Percentiles rank a stretch among this genome's conserved stretches.
Conservation (phyloP, 1,140 invertebrate genomes). For the Phymastichus coffea region DNA sequence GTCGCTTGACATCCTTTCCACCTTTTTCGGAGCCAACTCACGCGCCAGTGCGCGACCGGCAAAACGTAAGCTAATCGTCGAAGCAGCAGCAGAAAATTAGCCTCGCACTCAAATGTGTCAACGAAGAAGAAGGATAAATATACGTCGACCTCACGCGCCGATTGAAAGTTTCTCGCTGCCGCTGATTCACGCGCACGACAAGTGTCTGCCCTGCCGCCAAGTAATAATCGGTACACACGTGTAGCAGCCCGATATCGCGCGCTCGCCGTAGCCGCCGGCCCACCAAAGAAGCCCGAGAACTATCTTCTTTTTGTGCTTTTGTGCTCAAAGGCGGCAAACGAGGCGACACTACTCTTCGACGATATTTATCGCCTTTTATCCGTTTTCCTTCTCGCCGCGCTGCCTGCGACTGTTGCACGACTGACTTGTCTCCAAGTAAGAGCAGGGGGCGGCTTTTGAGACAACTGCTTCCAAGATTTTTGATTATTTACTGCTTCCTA, state of each 20-base stretch:
- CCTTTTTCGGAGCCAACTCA: background rate
- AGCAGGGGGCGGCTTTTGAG: no score
- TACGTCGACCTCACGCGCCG: background rate
- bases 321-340: background rate
- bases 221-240: background rate
- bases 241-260: no score
- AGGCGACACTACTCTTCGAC: background rate
- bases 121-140: no score
- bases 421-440: no score
- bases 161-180: no score
- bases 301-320: background rate
- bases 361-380: conserved; percentile 1
- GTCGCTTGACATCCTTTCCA: background rate
- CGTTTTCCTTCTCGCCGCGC: background rate
- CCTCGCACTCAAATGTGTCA: no score
- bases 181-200: background rate
- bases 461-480: no score
- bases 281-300: background rate
- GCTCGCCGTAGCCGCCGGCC: background rate
- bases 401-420: no score
- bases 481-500: no score
- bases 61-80: background rate
- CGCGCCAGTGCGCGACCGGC: no score
- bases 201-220: background rate
- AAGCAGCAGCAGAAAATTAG: no score